Percentiles rank a stretch among this genome's conserved stretches.
Evolutionary conservation across 1,140 invertebrate genomes (phyloP).

Genomic region (Paraescarpia echinospica): DNA sequence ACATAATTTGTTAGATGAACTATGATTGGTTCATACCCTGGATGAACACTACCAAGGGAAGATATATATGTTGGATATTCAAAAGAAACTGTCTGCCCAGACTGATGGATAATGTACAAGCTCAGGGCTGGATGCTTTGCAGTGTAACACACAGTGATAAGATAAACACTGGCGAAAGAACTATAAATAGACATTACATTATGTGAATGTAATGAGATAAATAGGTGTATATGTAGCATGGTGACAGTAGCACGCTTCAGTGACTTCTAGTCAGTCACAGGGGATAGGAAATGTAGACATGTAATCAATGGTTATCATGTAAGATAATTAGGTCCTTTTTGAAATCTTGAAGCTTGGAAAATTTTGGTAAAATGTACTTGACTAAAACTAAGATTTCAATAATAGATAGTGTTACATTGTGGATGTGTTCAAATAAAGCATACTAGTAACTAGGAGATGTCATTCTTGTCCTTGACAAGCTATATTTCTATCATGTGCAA

Average conservation of each 20-base stretch:
- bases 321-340: not conserved
- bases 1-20: not conserved
- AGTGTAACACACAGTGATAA: not conserved
- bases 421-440: no score
- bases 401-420: no score
- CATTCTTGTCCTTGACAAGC: no score
- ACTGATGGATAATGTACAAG: not conserved
- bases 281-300: not conserved
- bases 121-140: not conserved
- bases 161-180: not conserved
- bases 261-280: not conserved
- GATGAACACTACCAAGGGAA: not conserved
- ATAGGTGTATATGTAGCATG: not conserved
- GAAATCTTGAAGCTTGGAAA: no score
- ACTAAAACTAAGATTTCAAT: no score
- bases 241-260: not conserved
- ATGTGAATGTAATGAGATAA: not conserved
- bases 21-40: not conserved
- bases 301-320: not conserved
- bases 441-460: no score
- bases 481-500: no score
- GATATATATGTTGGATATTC: not conserved
- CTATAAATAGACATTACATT: not conserved
- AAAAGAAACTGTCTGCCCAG: not conserved
- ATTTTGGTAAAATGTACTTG: no score